Base-by-base conservation (phyloP, 2,888 invertebrate genomes). In the Acheta domesticus region DNA sequence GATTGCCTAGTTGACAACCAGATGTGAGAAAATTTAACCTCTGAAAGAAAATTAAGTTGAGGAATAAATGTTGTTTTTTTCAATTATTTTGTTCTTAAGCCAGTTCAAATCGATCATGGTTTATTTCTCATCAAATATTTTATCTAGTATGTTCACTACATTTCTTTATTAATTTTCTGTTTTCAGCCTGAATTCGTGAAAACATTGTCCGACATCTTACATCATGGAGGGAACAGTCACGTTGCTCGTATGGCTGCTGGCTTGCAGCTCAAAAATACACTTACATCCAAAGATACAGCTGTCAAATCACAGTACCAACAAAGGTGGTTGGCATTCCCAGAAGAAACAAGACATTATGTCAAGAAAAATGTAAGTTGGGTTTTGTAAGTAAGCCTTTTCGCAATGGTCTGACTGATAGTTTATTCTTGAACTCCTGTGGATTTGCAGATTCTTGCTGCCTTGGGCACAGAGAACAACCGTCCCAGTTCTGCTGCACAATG, bases 401-500 rank as follows among this genome's bases (percentile, higher is more conserved):
- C 62, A 36, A 36, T 8, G 4, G 36, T 36, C 36, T 36, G 36
- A 23, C 36, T 78, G n/a, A 74, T 16, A 2, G 19, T 36, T 50
- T 62, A 36, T 16, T 14, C 74, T 49, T 74, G 14, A 20, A 19
- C 48, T 48, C 2, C 36, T 73, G 82, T 80, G 79, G 81, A 50
- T 83, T 87, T 87, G 48, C 85, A 97, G 97, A 96, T 98, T 85
- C 89, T 99, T 84, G 91, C 92, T 84, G 94, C 99, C 16, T 91
- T 99, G 84, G 99, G 99, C 81, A 99, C 99, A 82, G 99, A 99
- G 89, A 94, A 93, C 82, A 94, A 93, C 82, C 90, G 99, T 82
- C 99, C 99, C 2, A 98, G 98, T 84, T 96, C 97, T 78, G 99
- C 99, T 12, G 99, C 99, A 1, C 99, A 99, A 87, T 99, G 99